phyloP scores from a whole-genome alignment of 1,140 invertebrate genomes.

The Drosophila ironensis region DNA sequence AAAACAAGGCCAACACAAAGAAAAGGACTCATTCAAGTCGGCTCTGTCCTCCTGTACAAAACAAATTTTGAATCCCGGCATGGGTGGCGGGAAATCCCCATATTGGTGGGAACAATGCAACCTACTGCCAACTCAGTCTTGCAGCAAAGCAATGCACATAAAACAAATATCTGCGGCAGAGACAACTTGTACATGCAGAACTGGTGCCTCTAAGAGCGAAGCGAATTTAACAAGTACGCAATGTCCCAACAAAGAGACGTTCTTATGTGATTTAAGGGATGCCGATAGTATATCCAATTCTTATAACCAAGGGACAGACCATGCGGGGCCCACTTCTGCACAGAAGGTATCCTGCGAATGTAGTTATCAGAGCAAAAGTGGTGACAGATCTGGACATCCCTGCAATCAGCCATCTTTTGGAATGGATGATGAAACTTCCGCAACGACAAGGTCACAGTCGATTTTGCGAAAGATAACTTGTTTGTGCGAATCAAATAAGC shows the following conservation, averaged over 20 bases:
- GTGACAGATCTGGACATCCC: background rate
- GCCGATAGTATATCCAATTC: background rate
- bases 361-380: background rate
- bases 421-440: conserved; percentile 34
- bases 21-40: background rate
- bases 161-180: no score
- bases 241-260: background rate
- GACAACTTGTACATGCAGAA: no score
- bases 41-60: background rate
- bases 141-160: background rate
- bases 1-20: background rate
- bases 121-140: background rate
- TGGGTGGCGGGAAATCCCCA: background rate
- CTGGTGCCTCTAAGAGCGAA: background rate
- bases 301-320: background rate
- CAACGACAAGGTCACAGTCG: conserved; percentile 39
- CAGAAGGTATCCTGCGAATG: background rate
- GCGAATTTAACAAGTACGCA: no score
- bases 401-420: conserved; percentile 23
- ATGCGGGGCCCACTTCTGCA: no score
- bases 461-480: conserved; percentile 53
- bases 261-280: background rate
- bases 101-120: conserved; percentile 22
- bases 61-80: background rate
- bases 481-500: conserved; percentile 20